Evolutionary conservation across 2,888 invertebrate species (phyloP).

Genomic region (Acleris holmiana): DNA sequence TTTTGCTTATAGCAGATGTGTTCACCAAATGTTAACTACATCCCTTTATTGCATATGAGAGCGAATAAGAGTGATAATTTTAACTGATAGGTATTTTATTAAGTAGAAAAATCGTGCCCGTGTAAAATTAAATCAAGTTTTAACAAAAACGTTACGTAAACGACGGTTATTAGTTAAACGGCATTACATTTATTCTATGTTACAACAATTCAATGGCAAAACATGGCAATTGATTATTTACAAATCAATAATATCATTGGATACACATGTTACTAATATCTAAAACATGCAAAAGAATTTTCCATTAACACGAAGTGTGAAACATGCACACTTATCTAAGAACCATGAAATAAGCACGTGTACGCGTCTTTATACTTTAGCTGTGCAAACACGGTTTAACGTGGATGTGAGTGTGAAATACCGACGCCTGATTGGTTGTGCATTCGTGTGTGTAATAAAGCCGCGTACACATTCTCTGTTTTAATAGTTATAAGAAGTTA

Average conservation of each 20-base stretch:
- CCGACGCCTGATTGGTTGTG: conserved; percentile 4
- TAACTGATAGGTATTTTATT: too few relatives aligned
- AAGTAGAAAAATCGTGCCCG: too few relatives aligned
- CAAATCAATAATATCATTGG: conserved; percentile 24
- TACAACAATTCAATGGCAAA: conserved; percentile 31
- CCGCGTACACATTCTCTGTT: conserved; percentile 57
- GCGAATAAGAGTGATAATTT: too few relatives aligned
- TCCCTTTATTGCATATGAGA: too few relatives aligned
- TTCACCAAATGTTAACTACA: too few relatives aligned
- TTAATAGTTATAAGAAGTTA: conserved; percentile 56
- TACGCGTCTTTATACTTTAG: conserved; percentile 16
- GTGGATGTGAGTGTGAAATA: conserved; percentile 1
- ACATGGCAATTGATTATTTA: conserved; percentile 30
- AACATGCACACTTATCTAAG: conserved; percentile 27
- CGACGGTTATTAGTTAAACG: conserved; percentile 6
- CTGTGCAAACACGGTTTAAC: neutral
- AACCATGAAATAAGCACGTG: conserved; percentile 14
- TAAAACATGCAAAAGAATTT: conserved; percentile 30
- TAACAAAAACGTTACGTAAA: too few relatives aligned
- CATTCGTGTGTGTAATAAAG: conserved; percentile 17
- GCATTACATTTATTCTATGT: conserved; percentile 25
- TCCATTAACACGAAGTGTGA: conserved; percentile 27
- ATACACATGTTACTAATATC: conserved; percentile 30
- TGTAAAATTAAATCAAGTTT: too few relatives aligned
- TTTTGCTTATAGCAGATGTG: too few relatives aligned